Conservation (phyloP, 30 jellyfish, hydroid and myxozoan species). For the Catostylus mosaicus region DNA sequence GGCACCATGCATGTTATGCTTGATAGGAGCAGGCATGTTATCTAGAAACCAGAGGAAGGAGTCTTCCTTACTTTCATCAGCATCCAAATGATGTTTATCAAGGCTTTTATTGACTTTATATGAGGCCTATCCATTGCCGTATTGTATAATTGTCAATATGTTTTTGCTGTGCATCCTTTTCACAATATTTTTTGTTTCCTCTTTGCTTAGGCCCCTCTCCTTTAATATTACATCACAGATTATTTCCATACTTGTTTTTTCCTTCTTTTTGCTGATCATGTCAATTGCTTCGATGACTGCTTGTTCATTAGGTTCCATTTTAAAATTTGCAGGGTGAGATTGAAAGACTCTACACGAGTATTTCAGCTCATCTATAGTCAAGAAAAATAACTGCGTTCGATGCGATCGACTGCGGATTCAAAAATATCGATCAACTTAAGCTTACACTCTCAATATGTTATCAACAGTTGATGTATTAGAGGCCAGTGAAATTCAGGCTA, state of each 20-base stretch:
- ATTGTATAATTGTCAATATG: constrained; percentile 1
- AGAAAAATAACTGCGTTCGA: no score
- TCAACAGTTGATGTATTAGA: no score
- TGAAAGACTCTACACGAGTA: neutral
- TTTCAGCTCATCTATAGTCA: constrained; percentile 9
- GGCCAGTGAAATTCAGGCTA: no score
- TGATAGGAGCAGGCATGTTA: constrained; percentile 3
- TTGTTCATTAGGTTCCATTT: constrained; percentile 1
- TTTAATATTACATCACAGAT: neutral
- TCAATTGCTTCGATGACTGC: neutral
- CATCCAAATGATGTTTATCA: neutral
- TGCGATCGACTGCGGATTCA: no score
- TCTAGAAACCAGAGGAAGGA: neutral
- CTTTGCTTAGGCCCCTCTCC: neutral
- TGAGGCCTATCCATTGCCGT: neutral
- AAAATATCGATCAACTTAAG: no score
- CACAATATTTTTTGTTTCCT: neutral
- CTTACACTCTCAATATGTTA: no score
- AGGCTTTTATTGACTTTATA: neutral
- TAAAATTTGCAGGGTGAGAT: neutral
- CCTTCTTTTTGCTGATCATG: neutral
- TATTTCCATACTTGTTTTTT: neutral
- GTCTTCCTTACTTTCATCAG: neutral
- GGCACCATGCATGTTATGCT: neutral
- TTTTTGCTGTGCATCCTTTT: neutral